phyloP scores from a whole-genome alignment of 1,140 invertebrate genomes.

The Nilaparvata lugens region DNA sequence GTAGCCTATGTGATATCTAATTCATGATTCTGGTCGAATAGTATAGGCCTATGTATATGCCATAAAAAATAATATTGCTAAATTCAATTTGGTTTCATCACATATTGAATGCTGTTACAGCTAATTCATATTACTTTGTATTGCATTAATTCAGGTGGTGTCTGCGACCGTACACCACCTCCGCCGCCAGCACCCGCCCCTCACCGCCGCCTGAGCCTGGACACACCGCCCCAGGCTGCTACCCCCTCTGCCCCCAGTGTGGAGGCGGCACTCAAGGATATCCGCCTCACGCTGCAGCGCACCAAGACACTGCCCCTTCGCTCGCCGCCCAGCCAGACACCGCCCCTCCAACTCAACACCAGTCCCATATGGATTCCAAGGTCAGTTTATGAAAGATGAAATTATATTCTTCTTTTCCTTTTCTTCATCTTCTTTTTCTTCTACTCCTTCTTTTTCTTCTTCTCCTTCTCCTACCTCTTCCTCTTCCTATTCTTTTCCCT shows the following conservation, averaged over 20 bases:
- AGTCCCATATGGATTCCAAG: conserved; percentile 55
- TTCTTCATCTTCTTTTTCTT: not conserved
- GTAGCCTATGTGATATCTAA: no score
- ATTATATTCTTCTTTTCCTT: no score
- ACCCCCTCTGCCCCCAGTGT: conserved; percentile 43
- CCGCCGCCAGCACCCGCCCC: conserved; percentile 57
- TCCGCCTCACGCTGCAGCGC: conserved; percentile 64
- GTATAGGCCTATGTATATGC: no score
- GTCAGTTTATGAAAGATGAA: no score
- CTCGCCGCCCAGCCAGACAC: conserved; percentile 36
- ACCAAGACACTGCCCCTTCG: conserved; percentile 56
- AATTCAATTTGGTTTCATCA: no score
- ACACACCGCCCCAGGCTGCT: conserved; percentile 18
- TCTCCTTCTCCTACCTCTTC: no score
- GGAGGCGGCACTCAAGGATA: conserved; percentile 72
- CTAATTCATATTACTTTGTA: no score
- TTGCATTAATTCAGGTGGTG: conserved; percentile 16
- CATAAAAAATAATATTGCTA: no score
- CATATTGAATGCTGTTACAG: no score
- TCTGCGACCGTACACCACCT: conserved; percentile 42
- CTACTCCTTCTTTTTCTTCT: not conserved
- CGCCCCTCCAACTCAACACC: conserved; percentile 40
- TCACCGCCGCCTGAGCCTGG: conserved; percentile 34
- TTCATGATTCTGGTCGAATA: no score
- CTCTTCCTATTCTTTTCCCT: no score